Conservation (phyloP, 2,797 vertebrate species). For the Neosilurus hyrtlii region DNA sequence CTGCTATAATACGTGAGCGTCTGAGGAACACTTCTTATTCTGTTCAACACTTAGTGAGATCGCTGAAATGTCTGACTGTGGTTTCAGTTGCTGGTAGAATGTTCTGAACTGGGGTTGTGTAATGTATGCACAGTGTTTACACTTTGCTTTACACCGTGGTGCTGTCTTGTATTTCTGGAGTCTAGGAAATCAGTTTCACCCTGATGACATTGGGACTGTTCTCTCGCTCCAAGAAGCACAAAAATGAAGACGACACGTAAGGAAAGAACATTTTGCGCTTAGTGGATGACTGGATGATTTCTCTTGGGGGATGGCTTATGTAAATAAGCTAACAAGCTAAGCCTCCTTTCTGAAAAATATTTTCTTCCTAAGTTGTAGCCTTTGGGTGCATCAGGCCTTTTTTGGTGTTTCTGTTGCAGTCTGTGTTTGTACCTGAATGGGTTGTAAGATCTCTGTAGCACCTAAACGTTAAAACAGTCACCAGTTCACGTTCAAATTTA, state of each 20-base stretch:
- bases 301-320: neutral
- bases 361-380: too few relatives aligned
- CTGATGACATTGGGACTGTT: neutral
- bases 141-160: neutral
- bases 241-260: neutral
- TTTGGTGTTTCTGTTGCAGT: too few relatives aligned
- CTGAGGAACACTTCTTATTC: neutral
- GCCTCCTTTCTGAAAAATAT: neutral
- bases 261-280: neutral
- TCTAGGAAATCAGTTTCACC: neutral
- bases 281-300: neutral
- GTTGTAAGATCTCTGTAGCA: too few relatives aligned
- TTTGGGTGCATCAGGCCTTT: too few relatives aligned
- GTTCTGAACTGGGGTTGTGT: neutral
- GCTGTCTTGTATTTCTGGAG: neutral
- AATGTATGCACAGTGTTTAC: neutral
- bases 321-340: neutral
- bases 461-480: too few relatives aligned
- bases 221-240: neutral
- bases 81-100: neutral
- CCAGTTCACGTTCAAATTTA: too few relatives aligned
- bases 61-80: neutral
- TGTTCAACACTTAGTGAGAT: neutral
- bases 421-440: too few relatives aligned
- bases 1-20: neutral